Evolutionary conservation across 2,113 vertebrate genomes (phyloP).

Genomic region (Stigmatopora argus): DNA sequence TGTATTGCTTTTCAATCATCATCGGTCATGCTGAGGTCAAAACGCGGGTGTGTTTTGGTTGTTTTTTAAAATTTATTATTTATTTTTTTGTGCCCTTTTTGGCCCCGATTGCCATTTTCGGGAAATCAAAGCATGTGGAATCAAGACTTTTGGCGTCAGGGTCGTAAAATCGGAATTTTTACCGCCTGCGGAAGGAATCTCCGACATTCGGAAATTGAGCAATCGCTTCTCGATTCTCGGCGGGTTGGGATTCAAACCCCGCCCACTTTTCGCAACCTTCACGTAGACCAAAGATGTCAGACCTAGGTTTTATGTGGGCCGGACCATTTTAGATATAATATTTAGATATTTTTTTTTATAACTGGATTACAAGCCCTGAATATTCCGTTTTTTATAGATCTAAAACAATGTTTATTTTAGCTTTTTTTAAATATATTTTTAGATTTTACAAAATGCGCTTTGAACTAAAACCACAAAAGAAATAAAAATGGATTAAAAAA

Average conservation of each 20-base stretch:
- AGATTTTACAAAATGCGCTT: no score
- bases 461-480: no score
- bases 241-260: not conserved
- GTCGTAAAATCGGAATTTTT: slow-evolving; percentile 61
- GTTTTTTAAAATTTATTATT: not conserved
- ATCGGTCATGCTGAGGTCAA: not conserved
- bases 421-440: no score
- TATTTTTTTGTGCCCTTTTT: slow-evolving; percentile 1
- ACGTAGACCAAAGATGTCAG: no score
- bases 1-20: not conserved
- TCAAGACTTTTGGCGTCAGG: slow-evolving; percentile 42
- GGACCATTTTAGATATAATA: no score
- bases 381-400: no score
- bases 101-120: slow-evolving; percentile 45
- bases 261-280: not conserved
- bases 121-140: slow-evolving; percentile 56
- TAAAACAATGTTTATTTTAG: no score
- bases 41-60: not conserved
- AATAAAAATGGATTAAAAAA: no score
- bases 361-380: no score
- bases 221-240: not conserved
- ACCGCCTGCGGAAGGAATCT: slow-evolving; percentile 57
- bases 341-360: no score
- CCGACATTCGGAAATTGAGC: not conserved
- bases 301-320: no score